Percentiles rank a stretch among this genome's conserved stretches.
Conservation (phyloP, 2,113 vertebrate species). For the Phoxinus phoxinus region DNA sequence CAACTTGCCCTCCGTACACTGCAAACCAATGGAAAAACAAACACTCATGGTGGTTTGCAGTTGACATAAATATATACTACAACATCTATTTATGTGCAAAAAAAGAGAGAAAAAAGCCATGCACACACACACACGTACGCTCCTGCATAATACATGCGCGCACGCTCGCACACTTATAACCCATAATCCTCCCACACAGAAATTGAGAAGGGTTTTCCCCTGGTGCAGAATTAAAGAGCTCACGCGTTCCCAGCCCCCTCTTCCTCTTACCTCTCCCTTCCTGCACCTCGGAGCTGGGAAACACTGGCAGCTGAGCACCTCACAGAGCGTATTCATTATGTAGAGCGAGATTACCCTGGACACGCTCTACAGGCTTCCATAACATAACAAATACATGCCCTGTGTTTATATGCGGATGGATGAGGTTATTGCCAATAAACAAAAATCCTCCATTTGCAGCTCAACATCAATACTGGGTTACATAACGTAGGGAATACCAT, state of each 20-base stretch:
- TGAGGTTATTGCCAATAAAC: background rate
- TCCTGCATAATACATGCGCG: constrained; percentile 40
- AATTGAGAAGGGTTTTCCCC: constrained; percentile 31
- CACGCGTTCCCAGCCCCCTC: constrained; percentile 8
- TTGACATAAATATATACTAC: constrained; percentile 37
- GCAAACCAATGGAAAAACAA: constrained; percentile 5
- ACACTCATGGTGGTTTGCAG: background rate
- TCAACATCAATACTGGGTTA: background rate
- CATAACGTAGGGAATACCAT: constrained; percentile 14
- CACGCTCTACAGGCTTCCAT: constrained; percentile 18
- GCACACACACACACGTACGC: background rate
- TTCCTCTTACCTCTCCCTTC: constrained; percentile 28
- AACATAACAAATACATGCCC: constrained; percentile 3
- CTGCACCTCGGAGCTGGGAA: constrained; percentile 36
- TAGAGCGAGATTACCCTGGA: background rate
- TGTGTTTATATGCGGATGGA: background rate
- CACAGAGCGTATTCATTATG: constrained; percentile 29
- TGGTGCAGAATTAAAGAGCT: constrained; percentile 38
- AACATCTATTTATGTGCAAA: constrained; percentile 22
- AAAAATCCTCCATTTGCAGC: constrained; percentile 1
- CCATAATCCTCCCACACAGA: constrained; percentile 10
- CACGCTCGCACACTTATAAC: constrained; percentile 30
- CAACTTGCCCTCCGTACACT: background rate
- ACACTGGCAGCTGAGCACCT: constrained; percentile 34
- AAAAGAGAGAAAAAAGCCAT: background rate